Evolutionary conservation across 2,888 invertebrate genomes (phyloP), one percentile per base, ranked within the genome.

Genomic region (Heliothis peltigera): DNA sequence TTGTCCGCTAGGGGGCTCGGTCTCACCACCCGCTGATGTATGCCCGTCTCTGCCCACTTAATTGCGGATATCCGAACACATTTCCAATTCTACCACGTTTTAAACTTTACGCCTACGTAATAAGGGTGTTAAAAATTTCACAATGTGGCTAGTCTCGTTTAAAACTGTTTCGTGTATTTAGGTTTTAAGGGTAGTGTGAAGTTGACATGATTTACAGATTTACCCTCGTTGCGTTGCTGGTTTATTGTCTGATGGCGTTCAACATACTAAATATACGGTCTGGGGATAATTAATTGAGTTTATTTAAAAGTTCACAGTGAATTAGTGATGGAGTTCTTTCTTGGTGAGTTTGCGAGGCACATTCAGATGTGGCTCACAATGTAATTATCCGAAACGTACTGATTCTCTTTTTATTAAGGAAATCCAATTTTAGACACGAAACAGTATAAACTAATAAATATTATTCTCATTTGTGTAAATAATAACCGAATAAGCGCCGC

Each of bases 1-100:
- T 92, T 91, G 91, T 90, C 86, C 84, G 82, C 56, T 66, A 79
- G 84, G 84, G 82, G 82, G 69, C 70, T 64, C 78, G 77, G 80
- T 69, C 79, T 78, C 71, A 70, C 76, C 79, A 75, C 84, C 84
- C 76, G 76, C 82, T 86, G 86, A 87, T 80, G 75, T 84, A 85
- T 59, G 21, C 39, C 67, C 79, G 64, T 72, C 78, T 76, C 76
- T 75, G 57, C 77, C 76, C 79, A 84, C 80, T 84, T 89, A 89
- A 90, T 89, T 89, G 85, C 84, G 85, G 84, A 82, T 83, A 80
- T 78, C 71, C 81, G 70, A 76, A 76, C 70, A 59, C 70, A 72
- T 70, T 78, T 76, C 57, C 69, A 78, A 67, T 68, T 69, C 19
- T 25, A 65, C 43, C 15, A 53, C 35, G 73, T 70, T 67, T 49